phyloP scores from a whole-genome alignment of 1,140 invertebrate species.

The Bombus huntii region DNA sequence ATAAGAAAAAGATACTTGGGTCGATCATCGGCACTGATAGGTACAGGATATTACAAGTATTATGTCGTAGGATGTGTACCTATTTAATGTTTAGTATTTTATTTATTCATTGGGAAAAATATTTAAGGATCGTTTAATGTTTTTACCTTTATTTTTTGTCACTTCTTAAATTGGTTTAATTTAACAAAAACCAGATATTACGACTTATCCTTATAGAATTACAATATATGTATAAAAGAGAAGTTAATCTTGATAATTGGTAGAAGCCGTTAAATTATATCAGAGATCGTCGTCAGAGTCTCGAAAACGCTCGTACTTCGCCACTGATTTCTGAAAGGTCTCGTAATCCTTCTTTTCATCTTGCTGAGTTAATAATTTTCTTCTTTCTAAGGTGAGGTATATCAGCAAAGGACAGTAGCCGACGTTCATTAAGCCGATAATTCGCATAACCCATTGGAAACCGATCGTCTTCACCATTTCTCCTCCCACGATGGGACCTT shows the following conservation, averaged over 20 bases:
- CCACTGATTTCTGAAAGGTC: conserved; percentile 62
- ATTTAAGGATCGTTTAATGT: not conserved
- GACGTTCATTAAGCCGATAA: conserved; percentile 87
- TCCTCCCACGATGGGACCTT: conserved; percentile 88
- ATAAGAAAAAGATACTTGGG: too few species aligned
- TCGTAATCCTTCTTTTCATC: conserved; percentile 72
- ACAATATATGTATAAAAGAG: not conserved
- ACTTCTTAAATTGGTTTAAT: not conserved
- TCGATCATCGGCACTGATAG: too few species aligned
- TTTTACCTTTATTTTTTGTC: too few species aligned
- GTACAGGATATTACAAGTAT: too few species aligned
- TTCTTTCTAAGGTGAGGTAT: conserved; percentile 70
- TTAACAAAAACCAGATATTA: not conserved
- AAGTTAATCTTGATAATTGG: not conserved
- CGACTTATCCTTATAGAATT: not conserved
- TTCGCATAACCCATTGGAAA: conserved; percentile 88
- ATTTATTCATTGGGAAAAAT: not conserved
- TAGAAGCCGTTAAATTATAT: not conserved
- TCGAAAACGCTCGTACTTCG: conserved; percentile 73
- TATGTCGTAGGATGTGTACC: too few species aligned
- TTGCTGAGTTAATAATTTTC: conserved; percentile 52
- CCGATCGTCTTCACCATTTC: conserved; percentile 87
- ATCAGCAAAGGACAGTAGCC: conserved; percentile 86
- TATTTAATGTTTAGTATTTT: too few species aligned
- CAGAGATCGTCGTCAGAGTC: conserved; percentile 78